These are phyloP conservation scores for Rhorus exstirpatorius DNA, from an alignment of 2,888 invertebrate genomes.

Conservation along the genomic window DNA sequence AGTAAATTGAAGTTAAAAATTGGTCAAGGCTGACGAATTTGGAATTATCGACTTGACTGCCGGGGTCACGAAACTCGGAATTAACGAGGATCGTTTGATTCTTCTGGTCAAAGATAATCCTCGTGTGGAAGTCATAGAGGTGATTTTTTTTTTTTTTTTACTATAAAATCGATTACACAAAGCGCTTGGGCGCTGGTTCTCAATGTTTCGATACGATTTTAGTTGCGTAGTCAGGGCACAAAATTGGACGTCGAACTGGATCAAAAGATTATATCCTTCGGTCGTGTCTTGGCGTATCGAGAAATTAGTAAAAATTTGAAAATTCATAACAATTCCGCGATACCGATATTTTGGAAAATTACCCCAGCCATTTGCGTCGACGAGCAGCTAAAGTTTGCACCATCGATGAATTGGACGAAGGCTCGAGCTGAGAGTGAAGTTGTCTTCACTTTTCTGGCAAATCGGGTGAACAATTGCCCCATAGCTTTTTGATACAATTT, in stretches of 20 bases:
- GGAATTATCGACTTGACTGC: conserved; percentile 81
- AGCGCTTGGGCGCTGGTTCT: background rate
- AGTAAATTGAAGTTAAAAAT: conserved; percentile 12
- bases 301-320: conserved; percentile 87
- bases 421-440: conserved; percentile 70
- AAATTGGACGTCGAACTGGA: conserved; percentile 86
- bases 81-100: conserved; percentile 79
- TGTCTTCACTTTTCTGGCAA: conserved; percentile 76
- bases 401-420: conserved; percentile 70
- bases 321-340: conserved; percentile 88
- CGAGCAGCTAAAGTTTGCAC: conserved; percentile 80
- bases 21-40: conserved; percentile 75
- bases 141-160: conserved; percentile 65
- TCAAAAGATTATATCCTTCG: conserved; percentile 86
- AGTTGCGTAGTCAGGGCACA: conserved; percentile 87
- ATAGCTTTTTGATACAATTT: background rate
- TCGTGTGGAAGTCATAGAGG: conserved; percentile 86
- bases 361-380: conserved; percentile 83
- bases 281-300: conserved; percentile 87
- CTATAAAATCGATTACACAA: too few relatives aligned
- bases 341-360: conserved; percentile 88
- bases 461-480: conserved; percentile 63
- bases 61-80: conserved; percentile 80
- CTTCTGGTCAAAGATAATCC: conserved; percentile 88
- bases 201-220: background rate